Conservation (phyloP, 2,113 vertebrate species). For the Syrmaticus mikado region DNA sequence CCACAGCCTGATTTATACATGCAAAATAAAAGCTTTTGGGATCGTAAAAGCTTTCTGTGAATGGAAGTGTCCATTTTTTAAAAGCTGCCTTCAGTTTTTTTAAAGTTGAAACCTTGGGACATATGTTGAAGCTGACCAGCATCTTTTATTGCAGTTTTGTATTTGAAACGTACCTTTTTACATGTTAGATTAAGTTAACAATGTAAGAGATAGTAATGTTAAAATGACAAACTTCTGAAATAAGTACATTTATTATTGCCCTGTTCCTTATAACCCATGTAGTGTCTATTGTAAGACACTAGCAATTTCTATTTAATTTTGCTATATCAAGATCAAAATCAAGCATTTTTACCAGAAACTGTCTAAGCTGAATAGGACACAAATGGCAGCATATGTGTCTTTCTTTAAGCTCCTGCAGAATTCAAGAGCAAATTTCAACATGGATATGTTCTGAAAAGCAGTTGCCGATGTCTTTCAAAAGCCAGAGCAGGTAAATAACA, state of each 20-base stretch:
- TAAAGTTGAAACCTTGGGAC: neutral
- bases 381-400: rapidly evolving
- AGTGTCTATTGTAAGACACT: neutral
- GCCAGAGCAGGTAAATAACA: neutral
- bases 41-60: neutral
- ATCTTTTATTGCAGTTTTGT: neutral
- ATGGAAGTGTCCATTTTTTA: neutral
- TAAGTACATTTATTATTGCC: neutral
- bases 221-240: neutral
- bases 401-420: neutral
- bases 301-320: neutral
- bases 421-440: neutral
- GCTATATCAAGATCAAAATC: neutral
- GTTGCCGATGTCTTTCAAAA: neutral
- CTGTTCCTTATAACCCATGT: neutral
- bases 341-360: neutral
- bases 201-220: neutral
- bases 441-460: neutral
- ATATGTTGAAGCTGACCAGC: neutral
- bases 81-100: neutral
- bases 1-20: neutral
- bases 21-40: neutral
- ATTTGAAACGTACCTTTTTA: neutral
- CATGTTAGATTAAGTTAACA: neutral
- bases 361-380: neutral